Base-by-base conservation (phyloP, 92 coral and sea anemone species). In the Chrysogorgia sp. region DNA sequence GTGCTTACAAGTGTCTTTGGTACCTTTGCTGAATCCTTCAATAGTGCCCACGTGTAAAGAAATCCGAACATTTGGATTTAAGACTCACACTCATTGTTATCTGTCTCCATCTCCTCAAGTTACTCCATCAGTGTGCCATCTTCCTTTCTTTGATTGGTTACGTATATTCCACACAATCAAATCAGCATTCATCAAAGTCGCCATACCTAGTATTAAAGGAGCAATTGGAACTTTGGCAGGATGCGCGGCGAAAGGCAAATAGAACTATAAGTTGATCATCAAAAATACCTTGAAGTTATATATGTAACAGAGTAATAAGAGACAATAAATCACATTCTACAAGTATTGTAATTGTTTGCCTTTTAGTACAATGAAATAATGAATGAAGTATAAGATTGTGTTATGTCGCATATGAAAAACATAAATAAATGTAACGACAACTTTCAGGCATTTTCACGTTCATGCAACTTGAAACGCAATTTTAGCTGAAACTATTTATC, bases 1-100 rank as follows among this genome's bases (percentile, higher is more conserved):
- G 31, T 90, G 93, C 40, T 85, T 90, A 17, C 90, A 90, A 41
- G 87, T 83, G n/a, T 33, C 88, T 3, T 60, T 90, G 34, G 88
- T 80, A 19, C 83, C 88, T 23, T 61, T 88, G 20, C 58, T 88
- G 14, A 48, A 57, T 14, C 80, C 68, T 10, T 31, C 71, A 23
- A 34, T 21, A 20, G 41, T 32, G 41, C 60, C 85, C n/a, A 65
- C 89, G 0, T 87, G 94, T 49, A 12, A 87, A 41, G 79, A 81
- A 40, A 84, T 87, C 45, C 82, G 84, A 71, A 29, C 24, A 17
- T 76, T 23, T 23, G 89, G 84, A 0, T 84, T 87, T 64, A 49
- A 31, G 1, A 76, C 89, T 17, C 89, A 87, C 61, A 59, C 61
- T 7, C 85, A 85, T 10, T 87, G 94, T 58, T 87, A 90, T 45